Base-by-base conservation (phyloP, 2,797 vertebrate species). In the Syngnathus rostellatus region DNA sequence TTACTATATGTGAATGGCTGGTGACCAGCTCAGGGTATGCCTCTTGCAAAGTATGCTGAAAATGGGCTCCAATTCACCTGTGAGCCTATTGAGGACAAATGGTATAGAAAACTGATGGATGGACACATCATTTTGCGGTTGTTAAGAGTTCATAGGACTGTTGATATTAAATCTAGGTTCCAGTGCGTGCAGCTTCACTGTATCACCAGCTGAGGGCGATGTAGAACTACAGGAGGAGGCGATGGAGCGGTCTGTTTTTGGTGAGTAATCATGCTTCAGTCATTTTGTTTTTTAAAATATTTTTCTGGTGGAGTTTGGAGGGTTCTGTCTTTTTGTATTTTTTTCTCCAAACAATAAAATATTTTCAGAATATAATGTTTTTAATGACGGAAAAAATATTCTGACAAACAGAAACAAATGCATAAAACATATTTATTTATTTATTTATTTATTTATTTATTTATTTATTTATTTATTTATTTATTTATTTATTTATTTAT, bases 211-310 rank as follows among this genome's bases (percentile, higher is more conserved):
- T 38, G 88, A 82, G 81, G 86, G 78, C 51, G 62, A 4, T 66
- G 66, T 81, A 48, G 87, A 89, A 66, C 84, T 90, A 40, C 70
- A 5, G 17, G 88, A 92, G 50, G 82, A 88, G 45, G 86, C 89
- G 65, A 91, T 90, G 85, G 76, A 76, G 69, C 70, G 38, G 23
- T 89, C 86, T 0, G 83, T 89, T 9, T 76, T 68, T 76, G 90
- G 86, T 90, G 60, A 61, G 74, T 10, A 68, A 55, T 55, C 25
- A 64, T 60, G 12, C 2, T 57, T 39, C 45, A 8, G 5, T 21
- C 6, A 16, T 17, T 1, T n/a, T 23, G 10, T 59, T 5, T 63
- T 43, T 43, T 11, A 4, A 4, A 31, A 31, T 43, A 62, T 21
- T 7, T 8, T 31, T 31, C 31, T 31, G 31, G 31, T 31, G 31